A percentile compares a stretch with the other conserved stretches of the same genome.
Evolutionary conservation across 2,797 vertebrate species (phyloP).

Genomic region (Sus cebifrons): DNA sequence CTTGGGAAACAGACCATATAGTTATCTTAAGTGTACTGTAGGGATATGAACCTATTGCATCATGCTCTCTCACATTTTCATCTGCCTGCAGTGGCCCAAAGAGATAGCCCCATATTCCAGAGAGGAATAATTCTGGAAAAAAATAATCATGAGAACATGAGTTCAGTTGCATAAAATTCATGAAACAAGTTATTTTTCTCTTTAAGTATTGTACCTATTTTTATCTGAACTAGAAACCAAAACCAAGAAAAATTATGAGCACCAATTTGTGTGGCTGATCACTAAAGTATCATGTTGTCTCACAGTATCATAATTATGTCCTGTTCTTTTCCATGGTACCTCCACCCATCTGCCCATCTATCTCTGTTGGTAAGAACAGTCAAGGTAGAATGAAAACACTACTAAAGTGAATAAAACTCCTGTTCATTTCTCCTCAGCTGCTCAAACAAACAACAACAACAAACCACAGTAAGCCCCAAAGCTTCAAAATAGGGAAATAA

Average conservation of each 20-base stretch:
- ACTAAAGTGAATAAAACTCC: not conserved
- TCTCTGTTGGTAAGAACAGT: not conserved
- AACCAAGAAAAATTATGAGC: not conserved
- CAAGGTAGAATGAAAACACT: not conserved
- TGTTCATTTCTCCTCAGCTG: slow-evolving; percentile 3
- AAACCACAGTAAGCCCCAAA: too few species aligned
- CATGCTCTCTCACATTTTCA: not conserved
- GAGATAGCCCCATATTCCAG: not conserved
- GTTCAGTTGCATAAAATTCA: not conserved
- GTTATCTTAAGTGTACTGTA: not conserved
- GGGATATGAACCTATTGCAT: not conserved
- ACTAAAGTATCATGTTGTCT: not conserved
- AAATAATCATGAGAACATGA: not conserved
- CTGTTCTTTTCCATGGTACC: not conserved
- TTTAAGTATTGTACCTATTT: not conserved
- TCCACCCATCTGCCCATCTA: not conserved
- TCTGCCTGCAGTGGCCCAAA: not conserved
- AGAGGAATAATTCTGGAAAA: not conserved
- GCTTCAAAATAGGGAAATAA: slow-evolving; percentile 29
- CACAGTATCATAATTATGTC: not conserved
- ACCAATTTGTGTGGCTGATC: not conserved
- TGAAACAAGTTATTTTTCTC: slow-evolving; percentile 30
- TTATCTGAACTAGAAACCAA: slow-evolving; percentile 18
- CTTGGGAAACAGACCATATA: not conserved
- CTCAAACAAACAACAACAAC: not conserved